phyloP scores from a whole-genome alignment of 2,888 invertebrate genomes.

The Petrolisthes manimaculis region DNA sequence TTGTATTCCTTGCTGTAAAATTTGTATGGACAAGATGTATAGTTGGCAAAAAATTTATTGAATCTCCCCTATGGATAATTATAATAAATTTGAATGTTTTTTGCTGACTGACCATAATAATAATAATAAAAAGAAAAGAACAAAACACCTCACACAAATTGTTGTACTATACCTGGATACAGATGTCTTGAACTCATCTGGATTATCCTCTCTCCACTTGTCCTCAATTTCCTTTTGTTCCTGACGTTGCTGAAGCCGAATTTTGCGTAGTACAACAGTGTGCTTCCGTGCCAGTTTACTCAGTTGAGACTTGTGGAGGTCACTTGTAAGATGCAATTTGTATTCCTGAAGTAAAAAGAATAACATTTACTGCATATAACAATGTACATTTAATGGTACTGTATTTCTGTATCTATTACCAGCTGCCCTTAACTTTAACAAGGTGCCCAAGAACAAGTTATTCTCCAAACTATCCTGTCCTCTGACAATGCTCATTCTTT shows the following conservation, averaged over 20 bases:
- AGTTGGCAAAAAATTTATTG: too few relatives aligned
- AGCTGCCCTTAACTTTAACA: neutral
- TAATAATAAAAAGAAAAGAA: neutral
- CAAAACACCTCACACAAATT: neutral
- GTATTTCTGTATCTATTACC: too few relatives aligned
- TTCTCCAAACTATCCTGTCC: too few relatives aligned
- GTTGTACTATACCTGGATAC: constrained; percentile 40
- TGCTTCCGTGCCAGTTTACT: constrained; percentile 81
- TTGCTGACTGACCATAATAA: neutral
- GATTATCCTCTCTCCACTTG: constrained; percentile 73
- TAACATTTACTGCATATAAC: neutral
- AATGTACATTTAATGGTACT: neutral
- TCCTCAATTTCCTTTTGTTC: constrained; percentile 84
- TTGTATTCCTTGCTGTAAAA: too few relatives aligned
- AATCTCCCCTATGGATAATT: too few relatives aligned
- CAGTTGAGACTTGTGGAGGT: constrained; percentile 81
- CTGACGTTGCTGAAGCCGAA: constrained; percentile 84
- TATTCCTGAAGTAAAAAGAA: constrained; percentile 74
- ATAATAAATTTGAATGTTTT: too few relatives aligned
- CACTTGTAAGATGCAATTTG: constrained; percentile 79
- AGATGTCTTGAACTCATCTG: constrained; percentile 68
- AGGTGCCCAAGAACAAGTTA: neutral
- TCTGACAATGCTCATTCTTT: too few relatives aligned
- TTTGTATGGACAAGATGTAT: too few relatives aligned
- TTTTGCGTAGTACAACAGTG: constrained; percentile 80